These are phyloP conservation scores for Auanema sp. DNA, from an alignment of 2,888 invertebrate genomes.

Conservation along the genomic window DNA sequence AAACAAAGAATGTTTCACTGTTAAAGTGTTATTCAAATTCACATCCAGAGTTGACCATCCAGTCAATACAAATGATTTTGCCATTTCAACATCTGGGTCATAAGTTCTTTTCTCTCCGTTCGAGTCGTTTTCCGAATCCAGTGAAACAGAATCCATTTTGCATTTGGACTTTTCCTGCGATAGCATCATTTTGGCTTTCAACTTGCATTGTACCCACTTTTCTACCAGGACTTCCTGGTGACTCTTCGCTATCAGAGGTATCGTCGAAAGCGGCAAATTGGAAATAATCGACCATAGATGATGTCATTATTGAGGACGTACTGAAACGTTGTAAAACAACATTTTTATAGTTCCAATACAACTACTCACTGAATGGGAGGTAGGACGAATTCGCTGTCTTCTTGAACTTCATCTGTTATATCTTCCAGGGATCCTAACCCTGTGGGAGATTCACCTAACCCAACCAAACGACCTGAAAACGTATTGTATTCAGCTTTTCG, in stretches of 20 bases:
- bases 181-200: neutral
- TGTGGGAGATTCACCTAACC: neutral
- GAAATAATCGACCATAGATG: slow-evolving; percentile 57
- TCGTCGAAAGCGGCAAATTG: slow-evolving; percentile 56
- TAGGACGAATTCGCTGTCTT: slow-evolving; percentile 43
- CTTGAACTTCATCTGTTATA: slow-evolving; percentile 29
- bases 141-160: slow-evolving; percentile 1
- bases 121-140: slow-evolving; percentile 7
- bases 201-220: slow-evolving; percentile 5
- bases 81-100: slow-evolving; percentile 36
- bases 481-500: neutral
- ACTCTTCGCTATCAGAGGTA: slow-evolving; percentile 34
- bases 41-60: slow-evolving; percentile 38
- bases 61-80: slow-evolving; percentile 34
- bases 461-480: neutral
- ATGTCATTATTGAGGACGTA: slow-evolving; percentile 40
- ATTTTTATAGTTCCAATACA: neutral
- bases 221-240: slow-evolving; percentile 12
- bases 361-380: slow-evolving; percentile 36
- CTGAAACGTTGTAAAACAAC: slow-evolving; percentile 2
- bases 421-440: slow-evolving; percentile 12
- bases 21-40: neutral
- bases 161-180: no score
- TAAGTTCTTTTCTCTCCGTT: neutral
- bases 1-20: slow-evolving; percentile 4